Conservation (phyloP, 2,888 invertebrate species). For the Mesorhabditis spiculigera region DNA sequence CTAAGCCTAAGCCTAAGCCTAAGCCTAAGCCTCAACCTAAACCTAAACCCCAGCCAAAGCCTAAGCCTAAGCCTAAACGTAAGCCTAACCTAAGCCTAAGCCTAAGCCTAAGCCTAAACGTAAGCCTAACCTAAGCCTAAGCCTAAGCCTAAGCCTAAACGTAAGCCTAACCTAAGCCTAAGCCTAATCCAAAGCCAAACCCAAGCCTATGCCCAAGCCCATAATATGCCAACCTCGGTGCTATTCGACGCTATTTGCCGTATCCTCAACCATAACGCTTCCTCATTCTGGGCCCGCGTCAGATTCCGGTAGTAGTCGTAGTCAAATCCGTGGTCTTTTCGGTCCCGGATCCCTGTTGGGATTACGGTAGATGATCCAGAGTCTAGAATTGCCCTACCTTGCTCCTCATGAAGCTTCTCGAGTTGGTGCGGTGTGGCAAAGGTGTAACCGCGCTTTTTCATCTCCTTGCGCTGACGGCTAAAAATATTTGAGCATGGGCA, state of each 20-base stretch:
- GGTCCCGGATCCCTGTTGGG: conserved; percentile 20
- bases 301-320: conserved; percentile 22
- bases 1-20: no score
- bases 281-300: conserved; percentile 21
- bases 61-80: no score
- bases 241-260: conserved; percentile 35
- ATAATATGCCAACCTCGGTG: conserved; percentile 19
- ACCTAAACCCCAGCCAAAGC: no score
- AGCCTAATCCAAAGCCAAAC: neutral
- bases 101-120: no score
- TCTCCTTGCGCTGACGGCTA: conserved; percentile 35
- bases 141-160: no score
- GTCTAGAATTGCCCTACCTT: conserved; percentile 20
- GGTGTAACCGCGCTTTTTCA: conserved; percentile 45
- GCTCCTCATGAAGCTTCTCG: conserved; percentile 41
- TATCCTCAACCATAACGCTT: conserved; percentile 34
- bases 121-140: no score
- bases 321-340: conserved; percentile 20
- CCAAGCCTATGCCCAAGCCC: neutral
- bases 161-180: no score
- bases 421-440: conserved; percentile 45
- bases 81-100: no score
- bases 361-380: no score
- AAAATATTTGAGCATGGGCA: conserved; percentile 22
- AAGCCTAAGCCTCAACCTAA: no score